phyloP scores from a whole-genome alignment of 2,797 vertebrate genomes.

The Alosa sapidissima region DNA sequence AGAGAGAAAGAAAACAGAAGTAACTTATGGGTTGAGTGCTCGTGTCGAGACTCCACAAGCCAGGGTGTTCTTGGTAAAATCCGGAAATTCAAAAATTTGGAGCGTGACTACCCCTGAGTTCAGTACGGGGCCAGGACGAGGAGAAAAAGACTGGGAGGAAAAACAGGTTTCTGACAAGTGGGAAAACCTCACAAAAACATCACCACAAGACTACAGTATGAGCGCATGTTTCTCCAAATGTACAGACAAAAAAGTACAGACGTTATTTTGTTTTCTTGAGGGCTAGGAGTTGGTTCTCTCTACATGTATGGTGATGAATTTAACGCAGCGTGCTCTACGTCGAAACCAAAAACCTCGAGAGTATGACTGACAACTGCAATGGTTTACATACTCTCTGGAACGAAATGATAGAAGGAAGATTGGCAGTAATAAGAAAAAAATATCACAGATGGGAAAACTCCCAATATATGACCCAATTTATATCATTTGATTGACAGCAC shows the following conservation, averaged over 20 bases:
- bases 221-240: conserved; percentile 35
- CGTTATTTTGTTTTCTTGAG: background rate
- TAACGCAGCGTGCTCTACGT: background rate
- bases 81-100: conserved; percentile 23
- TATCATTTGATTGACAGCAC: background rate
- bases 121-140: conserved; percentile 14
- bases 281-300: background rate
- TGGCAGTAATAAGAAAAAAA: background rate
- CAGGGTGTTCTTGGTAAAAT: conserved; percentile 19
- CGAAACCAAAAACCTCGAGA: background rate
- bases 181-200: conserved; percentile 23
- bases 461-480: background rate
- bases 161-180: conserved; percentile 15
- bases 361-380: background rate
- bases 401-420: background rate
- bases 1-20: conserved; percentile 29
- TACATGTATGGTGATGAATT: background rate
- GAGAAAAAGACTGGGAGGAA: background rate
- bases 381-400: background rate
- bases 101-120: conserved; percentile 23
- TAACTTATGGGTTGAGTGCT: conserved; percentile 23
- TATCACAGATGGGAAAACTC: background rate
- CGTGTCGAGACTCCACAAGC: conserved; percentile 16
- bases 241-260: background rate
- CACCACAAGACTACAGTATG: conserved; percentile 21